Evolutionary conservation across 1,140 invertebrate genomes (phyloP).

Genomic region (Leptinotarsa lineolata): DNA sequence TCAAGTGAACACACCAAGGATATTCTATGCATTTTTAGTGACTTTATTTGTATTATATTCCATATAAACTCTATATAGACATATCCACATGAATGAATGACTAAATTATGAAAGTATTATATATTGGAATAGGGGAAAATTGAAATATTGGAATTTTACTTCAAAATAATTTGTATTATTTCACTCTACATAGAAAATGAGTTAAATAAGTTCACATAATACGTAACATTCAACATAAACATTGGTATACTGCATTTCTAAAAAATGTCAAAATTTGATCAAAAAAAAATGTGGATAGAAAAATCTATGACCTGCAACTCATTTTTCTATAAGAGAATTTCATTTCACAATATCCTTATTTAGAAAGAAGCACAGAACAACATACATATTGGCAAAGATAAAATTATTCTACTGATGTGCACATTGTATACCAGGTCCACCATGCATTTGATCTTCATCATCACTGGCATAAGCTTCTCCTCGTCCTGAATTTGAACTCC

Average conservation of each 20-base stretch:
- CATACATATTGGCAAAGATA: constrained; percentile 37
- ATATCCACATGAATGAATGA: too few species aligned
- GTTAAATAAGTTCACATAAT: constrained; percentile 6
- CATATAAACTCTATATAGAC: too few species aligned
- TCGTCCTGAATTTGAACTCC: constrained; percentile 54
- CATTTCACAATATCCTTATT: constrained; percentile 48
- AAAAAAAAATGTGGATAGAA: too few species aligned
- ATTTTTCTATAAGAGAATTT: constrained; percentile 23
- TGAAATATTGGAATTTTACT: constrained; percentile 4
- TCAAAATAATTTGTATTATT: constrained; percentile 26
- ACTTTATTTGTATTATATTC: too few species aligned
- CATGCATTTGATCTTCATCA: constrained; percentile 66
- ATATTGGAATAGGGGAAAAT: not conserved
- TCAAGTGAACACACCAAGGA: too few species aligned
- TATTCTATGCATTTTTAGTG: too few species aligned
- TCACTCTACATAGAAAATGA: constrained; percentile 23
- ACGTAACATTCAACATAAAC: too few species aligned
- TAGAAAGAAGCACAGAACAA: constrained; percentile 53
- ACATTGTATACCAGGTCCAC: constrained; percentile 69
- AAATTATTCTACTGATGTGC: constrained; percentile 63
- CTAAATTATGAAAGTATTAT: too few species aligned
- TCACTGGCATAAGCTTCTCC: constrained; percentile 71
- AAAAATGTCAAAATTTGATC: too few species aligned
- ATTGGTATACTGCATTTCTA: too few species aligned
- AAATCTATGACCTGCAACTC: not conserved